These are phyloP conservation scores for Anarsia innoxiella DNA, from an alignment of 2,888 invertebrate species.

Conservation along the genomic window DNA sequence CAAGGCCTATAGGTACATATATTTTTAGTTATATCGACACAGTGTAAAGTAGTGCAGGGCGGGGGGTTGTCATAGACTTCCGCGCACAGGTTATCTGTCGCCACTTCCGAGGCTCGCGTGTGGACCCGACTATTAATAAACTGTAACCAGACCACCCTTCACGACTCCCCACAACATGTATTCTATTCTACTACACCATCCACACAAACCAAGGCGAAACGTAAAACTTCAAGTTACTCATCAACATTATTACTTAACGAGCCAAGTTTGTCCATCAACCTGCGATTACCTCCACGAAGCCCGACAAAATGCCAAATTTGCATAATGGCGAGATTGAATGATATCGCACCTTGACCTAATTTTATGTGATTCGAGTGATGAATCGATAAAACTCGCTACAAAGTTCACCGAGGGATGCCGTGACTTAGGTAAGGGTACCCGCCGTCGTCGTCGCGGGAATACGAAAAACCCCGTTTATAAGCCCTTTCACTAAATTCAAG, in stretches of 20 bases:
- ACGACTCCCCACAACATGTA: neutral
- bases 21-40: too few species aligned
- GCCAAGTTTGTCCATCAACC: conserved; percentile 11
- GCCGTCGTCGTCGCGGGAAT: too few species aligned
- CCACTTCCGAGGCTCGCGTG: conserved; percentile 21
- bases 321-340: conserved; percentile 17
- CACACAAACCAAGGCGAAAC: conserved; percentile 1
- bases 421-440: conserved; percentile 13
- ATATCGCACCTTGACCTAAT: conserved; percentile 22
- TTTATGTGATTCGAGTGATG: conserved; percentile 18
- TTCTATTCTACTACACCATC: neutral
- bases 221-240: conserved; percentile 3
- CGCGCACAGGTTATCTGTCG: conserved; percentile 18
- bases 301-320: conserved; percentile 14
- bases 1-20: too few species aligned
- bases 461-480: too few species aligned
- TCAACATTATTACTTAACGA: conserved; percentile 8
- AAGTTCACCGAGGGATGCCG: conserved; percentile 7
- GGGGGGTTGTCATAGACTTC: neutral
- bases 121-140: conserved; percentile 12
- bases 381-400: conserved; percentile 19
- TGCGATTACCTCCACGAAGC: conserved; percentile 2
- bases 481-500: too few species aligned
- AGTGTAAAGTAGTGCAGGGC: too few species aligned
- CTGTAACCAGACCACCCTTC: conserved; percentile 3